Evolutionary conservation across 2,113 vertebrate species (phyloP), one percentile per base, ranked within the genome.

Genomic region (Dipodomys merriami): DNA sequence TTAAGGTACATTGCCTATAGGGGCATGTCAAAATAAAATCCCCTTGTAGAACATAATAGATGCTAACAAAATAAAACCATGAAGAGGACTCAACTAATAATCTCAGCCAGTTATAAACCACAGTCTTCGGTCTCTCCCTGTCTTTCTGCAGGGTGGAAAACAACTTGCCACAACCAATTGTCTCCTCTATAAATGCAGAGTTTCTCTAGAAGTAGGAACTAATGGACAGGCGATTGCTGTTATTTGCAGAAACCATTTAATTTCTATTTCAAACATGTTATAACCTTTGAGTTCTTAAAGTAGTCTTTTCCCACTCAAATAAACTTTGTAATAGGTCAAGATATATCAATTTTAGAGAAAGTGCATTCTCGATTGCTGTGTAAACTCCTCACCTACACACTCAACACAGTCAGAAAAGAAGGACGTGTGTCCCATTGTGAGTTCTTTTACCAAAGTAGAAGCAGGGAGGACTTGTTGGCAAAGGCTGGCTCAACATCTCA

Each of bases 151-250:
- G 27, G 46, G 12, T 27, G 33, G 44, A 27, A 8, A 27, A 33
- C 29, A 33, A 46, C 16, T 27, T 60, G 25, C 29, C 6, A 8
- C 23, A 25, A 60, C 46, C 33, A n/a, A 3, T 22, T 20, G 22
- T 10, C 8, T 23, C 53, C 44, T 39, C 6, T 23, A 35, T 27
- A 62, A 57, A 13, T 57, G 15, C 22, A 27, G 4, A n/a, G 20
- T 30, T 85, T 25, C 7, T 39, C 49, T 71, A 10, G 29, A 62
- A 25, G 18, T 10, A 25, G 10, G 3, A 68, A 67, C 5, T 25
- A 60, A 25, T 0, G 19, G 39, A 46, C 5, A 19, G 4, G 11
- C 0, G 8, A 25, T 25, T 1, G 4, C 29, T 16, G 12, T 29
- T 7, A 73, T 20, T 33, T 15, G 53, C 9, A 91, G 76, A 77